A percentile compares a stretch with the other conserved stretches of the same genome.
Evolutionary conservation across 1,140 invertebrate genomes (phyloP).

Genomic region (Ips nitidus): DNA sequence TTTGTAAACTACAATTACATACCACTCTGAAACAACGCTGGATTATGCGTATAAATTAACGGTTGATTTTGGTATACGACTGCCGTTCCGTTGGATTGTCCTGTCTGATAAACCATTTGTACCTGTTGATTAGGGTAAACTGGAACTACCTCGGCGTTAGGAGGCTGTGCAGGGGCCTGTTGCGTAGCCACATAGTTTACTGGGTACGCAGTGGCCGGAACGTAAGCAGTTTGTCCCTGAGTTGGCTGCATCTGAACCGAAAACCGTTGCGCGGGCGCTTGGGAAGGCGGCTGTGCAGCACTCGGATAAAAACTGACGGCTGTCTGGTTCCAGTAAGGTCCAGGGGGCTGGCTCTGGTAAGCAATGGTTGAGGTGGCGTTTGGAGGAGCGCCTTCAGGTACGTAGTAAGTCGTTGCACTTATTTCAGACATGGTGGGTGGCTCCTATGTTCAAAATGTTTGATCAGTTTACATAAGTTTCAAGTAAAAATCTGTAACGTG

Average conservation of each 20-base stretch:
- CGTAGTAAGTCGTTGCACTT: constrained; percentile 36
- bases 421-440: constrained; percentile 35
- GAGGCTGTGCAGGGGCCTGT: constrained; percentile 18
- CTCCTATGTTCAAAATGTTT: constrained; percentile 26
- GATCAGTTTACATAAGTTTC: background rate
- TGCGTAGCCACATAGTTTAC: constrained; percentile 32
- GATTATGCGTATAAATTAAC: constrained; percentile 41
- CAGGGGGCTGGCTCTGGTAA: constrained; percentile 39
- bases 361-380: constrained; percentile 33
- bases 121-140: constrained; percentile 45
- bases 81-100: constrained; percentile 30
- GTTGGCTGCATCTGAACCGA: constrained; percentile 16
- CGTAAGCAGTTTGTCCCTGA: constrained; percentile 19
- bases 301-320: constrained; percentile 41
- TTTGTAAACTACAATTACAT: background rate
- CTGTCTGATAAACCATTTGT: constrained; percentile 40
- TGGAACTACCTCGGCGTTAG: constrained; percentile 42
- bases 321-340: constrained; percentile 41
- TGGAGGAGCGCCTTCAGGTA: constrained; percentile 36
- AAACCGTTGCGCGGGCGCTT: constrained; percentile 20
- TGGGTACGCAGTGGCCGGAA: constrained; percentile 31
- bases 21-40: constrained; percentile 11
- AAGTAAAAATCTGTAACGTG: background rate
- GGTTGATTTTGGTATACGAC: constrained; percentile 45
- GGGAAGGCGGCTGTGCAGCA: constrained; percentile 19